These are phyloP conservation scores for Phasia obesa DNA, from an alignment of 2,888 invertebrate species.

Conservation along the genomic window DNA sequence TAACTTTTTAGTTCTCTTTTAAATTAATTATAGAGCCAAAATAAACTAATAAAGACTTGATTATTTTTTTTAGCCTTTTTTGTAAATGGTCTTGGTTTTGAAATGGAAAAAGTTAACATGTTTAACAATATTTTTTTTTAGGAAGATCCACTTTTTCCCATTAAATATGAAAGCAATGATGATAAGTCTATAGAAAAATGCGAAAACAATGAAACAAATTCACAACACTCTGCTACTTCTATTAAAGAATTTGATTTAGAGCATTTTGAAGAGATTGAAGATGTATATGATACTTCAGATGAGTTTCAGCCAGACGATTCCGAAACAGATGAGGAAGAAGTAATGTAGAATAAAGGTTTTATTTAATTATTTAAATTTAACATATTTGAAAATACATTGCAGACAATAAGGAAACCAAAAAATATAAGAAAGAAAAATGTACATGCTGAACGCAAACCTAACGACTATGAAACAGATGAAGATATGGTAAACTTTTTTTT, in stretches of 20 bases:
- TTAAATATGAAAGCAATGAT: constrained; percentile 39
- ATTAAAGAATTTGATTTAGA: constrained; percentile 20
- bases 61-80: too few species aligned
- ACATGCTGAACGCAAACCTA: constrained; percentile 11
- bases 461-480: constrained; percentile 46
- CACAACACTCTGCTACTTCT: not conserved
- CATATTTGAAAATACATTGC: not conserved
- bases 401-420: constrained; percentile 16
- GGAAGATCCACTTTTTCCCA: constrained; percentile 54
- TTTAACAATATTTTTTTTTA: too few species aligned
- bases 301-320: constrained; percentile 47
- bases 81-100: too few species aligned
- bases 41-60: too few species aligned
- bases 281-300: constrained; percentile 39
- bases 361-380: not conserved
- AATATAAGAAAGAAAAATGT: constrained; percentile 15
- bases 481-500: constrained; percentile 39
- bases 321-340: constrained; percentile 36
- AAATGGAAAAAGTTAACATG: too few species aligned
- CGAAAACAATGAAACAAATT: constrained; percentile 11
- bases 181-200: constrained; percentile 15
- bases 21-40: too few species aligned
- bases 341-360: not conserved
- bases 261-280: constrained; percentile 49
- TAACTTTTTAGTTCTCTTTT: too few species aligned